These are phyloP conservation scores for Melieria picta DNA, from an alignment of 2,888 invertebrate species.

Conservation along the genomic window DNA sequence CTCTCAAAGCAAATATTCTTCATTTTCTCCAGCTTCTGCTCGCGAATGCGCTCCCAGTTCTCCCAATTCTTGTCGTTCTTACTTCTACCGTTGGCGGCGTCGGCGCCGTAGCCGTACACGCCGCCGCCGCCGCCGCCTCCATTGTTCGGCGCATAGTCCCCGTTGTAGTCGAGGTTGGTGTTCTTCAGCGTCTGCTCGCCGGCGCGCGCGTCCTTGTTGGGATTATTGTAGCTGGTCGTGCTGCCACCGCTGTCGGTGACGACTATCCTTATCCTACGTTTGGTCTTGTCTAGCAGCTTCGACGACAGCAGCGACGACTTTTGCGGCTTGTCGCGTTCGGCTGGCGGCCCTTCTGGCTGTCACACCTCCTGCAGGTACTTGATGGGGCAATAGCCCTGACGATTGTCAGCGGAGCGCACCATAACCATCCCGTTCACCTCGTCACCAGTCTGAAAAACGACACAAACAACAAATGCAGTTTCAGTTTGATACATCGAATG, in stretches of 20 bases:
- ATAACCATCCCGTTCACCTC: constrained; percentile 94
- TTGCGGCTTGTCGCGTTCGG: constrained; percentile 59
- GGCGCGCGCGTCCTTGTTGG: constrained; percentile 30
- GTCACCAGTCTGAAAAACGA: constrained; percentile 74
- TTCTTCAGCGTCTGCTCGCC: constrained; percentile 49
- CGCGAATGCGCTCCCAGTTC: constrained; percentile 66
- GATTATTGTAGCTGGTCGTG: constrained; percentile 52
- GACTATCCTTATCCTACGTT: constrained; percentile 65
- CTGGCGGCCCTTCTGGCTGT: constrained; percentile 71
- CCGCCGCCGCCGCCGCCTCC: constrained; percentile 51
- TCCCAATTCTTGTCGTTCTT: constrained; percentile 66
- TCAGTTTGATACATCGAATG: no score
- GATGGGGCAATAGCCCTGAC: constrained; percentile 92
- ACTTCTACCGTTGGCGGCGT: constrained; percentile 53
- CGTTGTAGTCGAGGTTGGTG: constrained; percentile 50
- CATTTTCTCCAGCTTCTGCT: constrained; percentile 66
- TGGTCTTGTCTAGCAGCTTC: constrained; percentile 61
- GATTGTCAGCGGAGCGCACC: constrained; percentile 92
- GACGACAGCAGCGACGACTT: constrained; percentile 60
- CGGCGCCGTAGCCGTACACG: constrained; percentile 37
- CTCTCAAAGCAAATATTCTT: constrained; percentile 66
- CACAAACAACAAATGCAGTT: no score
- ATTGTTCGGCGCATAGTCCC: constrained; percentile 41
- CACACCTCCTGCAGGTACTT: constrained; percentile 96
- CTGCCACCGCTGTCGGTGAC: constrained; percentile 59